Percentiles rank a stretch among this genome's conserved stretches.
Evolutionary conservation across 1,140 invertebrate species (phyloP).

Genomic region (Cotesia glomerata): DNA sequence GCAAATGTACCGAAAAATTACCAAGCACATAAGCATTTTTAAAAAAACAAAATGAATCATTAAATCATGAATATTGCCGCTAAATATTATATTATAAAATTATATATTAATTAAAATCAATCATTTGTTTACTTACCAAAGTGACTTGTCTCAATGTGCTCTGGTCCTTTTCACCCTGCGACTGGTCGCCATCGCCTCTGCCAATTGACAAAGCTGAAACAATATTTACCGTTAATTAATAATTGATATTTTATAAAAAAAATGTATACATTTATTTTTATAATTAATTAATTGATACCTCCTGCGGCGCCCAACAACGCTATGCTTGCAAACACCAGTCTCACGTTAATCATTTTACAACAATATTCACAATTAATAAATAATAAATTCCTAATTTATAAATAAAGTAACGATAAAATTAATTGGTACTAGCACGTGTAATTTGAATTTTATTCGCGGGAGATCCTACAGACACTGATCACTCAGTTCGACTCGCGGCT

Average conservation of each 20-base stretch:
- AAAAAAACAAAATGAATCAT: background rate
- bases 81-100: too few relatives aligned
- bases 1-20: conserved; percentile 14
- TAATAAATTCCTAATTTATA: background rate
- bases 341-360: background rate
- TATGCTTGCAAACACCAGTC: background rate
- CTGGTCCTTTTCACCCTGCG: conserved; percentile 6
- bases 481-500: background rate
- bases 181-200: too few relatives aligned
- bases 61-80: background rate
- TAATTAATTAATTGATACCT: background rate
- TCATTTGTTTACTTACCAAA: conserved; percentile 37
- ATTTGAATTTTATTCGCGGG: background rate
- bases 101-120: background rate
- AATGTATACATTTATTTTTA: too few relatives aligned
- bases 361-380: background rate
- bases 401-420: background rate
- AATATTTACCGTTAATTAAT: too few relatives aligned
- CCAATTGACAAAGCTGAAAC: too few relatives aligned
- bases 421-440: background rate
- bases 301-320: background rate
- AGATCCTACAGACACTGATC: background rate
- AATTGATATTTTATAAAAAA: too few relatives aligned
- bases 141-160: conserved; percentile 45
- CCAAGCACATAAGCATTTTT: background rate